Conservation (phyloP, 2,113 vertebrate species). For the Glaucomys volans region DNA sequence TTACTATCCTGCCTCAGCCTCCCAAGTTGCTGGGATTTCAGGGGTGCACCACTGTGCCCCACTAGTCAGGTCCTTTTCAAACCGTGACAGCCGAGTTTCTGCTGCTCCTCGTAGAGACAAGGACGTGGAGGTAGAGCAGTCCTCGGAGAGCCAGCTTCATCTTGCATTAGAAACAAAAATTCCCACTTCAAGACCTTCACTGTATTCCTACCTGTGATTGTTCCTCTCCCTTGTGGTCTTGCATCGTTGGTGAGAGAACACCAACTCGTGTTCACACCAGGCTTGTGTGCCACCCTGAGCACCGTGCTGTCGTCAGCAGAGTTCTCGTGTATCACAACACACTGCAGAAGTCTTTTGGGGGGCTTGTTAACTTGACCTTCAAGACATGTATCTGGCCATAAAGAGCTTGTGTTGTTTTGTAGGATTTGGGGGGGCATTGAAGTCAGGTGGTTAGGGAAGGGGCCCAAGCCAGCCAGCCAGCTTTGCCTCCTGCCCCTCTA, state of each 20-base stretch:
- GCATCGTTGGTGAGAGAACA: too few relatives aligned
- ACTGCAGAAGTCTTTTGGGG: slow-evolving; percentile 86
- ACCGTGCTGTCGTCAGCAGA: slow-evolving; percentile 91
- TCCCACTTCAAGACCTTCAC: not conserved
- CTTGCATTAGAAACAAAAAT: not conserved
- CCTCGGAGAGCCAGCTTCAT: too few relatives aligned
- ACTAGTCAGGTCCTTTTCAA: not conserved
- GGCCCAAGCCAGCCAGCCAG: too few relatives aligned
- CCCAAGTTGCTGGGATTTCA: not conserved
- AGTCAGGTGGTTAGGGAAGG: too few relatives aligned
- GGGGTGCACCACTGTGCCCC: too few relatives aligned
- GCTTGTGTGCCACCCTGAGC: slow-evolving; percentile 80
- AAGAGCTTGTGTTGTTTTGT: accelerated
- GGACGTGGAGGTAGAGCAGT: not conserved
- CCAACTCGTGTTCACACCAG: slow-evolving; percentile 80
- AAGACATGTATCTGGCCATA: not conserved
- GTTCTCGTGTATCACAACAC: slow-evolving; percentile 89
- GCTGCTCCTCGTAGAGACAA: not conserved
- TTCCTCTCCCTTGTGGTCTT: not conserved
- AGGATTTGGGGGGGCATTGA: not conserved
- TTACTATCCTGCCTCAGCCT: too few relatives aligned
- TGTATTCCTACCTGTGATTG: not conserved
- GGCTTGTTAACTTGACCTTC: slow-evolving; percentile 89
- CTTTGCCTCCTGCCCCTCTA: too few relatives aligned
- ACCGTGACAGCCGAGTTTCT: too few relatives aligned